phyloP scores from a whole-genome alignment of 2,797 vertebrate genomes.

The Bovichtus variegatus region DNA sequence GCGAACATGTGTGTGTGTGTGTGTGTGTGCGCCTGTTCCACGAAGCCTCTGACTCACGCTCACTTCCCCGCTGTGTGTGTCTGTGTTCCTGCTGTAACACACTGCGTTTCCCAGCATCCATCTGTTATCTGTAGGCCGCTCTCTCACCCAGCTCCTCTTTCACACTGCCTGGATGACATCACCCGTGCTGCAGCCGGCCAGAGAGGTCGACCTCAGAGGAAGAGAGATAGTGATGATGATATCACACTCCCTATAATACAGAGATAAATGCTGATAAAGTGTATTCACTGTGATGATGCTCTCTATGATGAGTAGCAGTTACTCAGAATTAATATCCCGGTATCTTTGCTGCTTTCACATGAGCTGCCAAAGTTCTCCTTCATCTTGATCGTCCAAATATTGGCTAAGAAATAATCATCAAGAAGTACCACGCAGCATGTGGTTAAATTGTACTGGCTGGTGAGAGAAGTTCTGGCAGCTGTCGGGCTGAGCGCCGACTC shows the following conservation, averaged over 20 bases:
- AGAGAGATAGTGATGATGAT: conserved; percentile 46
- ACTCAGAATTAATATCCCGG: background rate
- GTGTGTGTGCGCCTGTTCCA: conserved; percentile 17
- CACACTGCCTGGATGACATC: conserved; percentile 74
- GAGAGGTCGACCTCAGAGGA: conserved; percentile 69
- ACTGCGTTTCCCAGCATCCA: conserved; percentile 80
- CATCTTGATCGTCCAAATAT: conserved; percentile 19
- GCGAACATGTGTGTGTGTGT: background rate
- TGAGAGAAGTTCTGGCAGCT: conserved; percentile 47
- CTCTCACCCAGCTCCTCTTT: conserved; percentile 74
- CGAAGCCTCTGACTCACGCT: conserved; percentile 73
- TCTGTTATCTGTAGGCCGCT: conserved; percentile 74
- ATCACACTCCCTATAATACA: conserved; percentile 14
- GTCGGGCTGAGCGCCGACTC: background rate
- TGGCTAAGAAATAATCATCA: conserved; percentile 34
- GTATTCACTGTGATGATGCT: conserved; percentile 8
- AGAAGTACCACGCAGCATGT: conserved; percentile 31
- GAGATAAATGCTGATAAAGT: conserved; percentile 34
- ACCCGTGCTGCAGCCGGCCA: conserved; percentile 56
- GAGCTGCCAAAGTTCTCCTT: background rate
- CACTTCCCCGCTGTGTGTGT: conserved; percentile 57
- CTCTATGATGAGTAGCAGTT: background rate
- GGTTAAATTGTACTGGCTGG: conserved; percentile 36
- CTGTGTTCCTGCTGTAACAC: conserved; percentile 62
- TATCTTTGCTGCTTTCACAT: background rate